Conservation (phyloP, 1,140 invertebrate genomes). For the Amphibalanus amphitrite region DNA sequence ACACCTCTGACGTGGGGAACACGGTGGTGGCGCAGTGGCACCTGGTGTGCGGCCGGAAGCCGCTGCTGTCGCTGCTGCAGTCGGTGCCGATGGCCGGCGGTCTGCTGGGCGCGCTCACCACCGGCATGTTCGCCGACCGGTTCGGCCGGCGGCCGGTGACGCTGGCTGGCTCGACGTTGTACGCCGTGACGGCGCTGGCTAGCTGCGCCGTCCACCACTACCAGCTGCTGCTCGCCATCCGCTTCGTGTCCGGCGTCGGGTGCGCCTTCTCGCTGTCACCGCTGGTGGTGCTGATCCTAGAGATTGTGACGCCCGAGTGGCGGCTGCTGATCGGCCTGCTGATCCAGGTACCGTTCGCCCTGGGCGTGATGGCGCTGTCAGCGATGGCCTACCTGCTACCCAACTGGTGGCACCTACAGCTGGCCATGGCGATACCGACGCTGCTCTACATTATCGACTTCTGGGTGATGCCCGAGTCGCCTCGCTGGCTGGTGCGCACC, state of each 20-base stretch:
- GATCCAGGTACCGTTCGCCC: slow-evolving; percentile 16
- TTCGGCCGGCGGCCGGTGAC: slow-evolving; percentile 3
- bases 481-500: slow-evolving; percentile 29
- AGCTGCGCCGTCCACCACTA: neutral
- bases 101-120: slow-evolving; percentile 12
- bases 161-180: neutral
- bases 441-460: slow-evolving; percentile 52
- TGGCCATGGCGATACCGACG: slow-evolving; percentile 53
- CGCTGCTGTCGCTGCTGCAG: slow-evolving; percentile 14
- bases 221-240: slow-evolving; percentile 5
- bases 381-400: slow-evolving; percentile 47
- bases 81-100: slow-evolving; percentile 17
- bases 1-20: slow-evolving; percentile 53
- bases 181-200: neutral
- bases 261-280: slow-evolving; percentile 47
- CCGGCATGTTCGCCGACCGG: slow-evolving; percentile 16
- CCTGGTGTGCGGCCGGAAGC: slow-evolving; percentile 14
- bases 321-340: slow-evolving; percentile 20
- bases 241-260: slow-evolving; percentile 36
- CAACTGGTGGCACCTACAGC: slow-evolving; percentile 55
- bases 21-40: slow-evolving; percentile 29
- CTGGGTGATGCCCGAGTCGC: slow-evolving; percentile 34
- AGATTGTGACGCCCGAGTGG: neutral
- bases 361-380: slow-evolving; percentile 15
- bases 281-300: slow-evolving; percentile 40